Evolutionary conservation across 2,113 vertebrate species (phyloP), one percentile per base, ranked within the genome.

Genomic region (Oenanthe oenanthe): DNA sequence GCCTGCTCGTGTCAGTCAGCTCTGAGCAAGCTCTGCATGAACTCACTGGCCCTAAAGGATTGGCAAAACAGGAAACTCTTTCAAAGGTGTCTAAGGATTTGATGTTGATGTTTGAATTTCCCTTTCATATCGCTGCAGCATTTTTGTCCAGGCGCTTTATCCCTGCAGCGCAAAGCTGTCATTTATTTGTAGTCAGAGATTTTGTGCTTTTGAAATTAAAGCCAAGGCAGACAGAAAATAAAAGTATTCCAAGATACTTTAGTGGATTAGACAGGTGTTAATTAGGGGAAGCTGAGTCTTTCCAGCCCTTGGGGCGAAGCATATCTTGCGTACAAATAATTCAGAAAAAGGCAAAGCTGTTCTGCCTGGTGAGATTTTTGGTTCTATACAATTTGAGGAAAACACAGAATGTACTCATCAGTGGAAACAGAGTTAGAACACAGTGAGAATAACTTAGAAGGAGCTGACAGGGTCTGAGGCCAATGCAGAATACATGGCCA

Each of bases 51-150:
- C 56, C 47, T 83, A 66, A 92, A 83, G 63, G 47, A 66, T 7
- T 57, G 75, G 78, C 78, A 94, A 95, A 94, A 60, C 82, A 95
- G 95, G 93, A 97, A 96, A 84, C 90, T 51, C 87, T 92, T 96
- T 93, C 88, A 94, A 94, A 94, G 61, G 72, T 96, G 88, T 90
- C 88, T 94, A 67, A 96, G 89, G 88, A 88, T 75, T 96, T 88
- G 75, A 83, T 96, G 92, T 71, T 94, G 93, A 88, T 1, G 0
- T 88, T 76, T 92, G 81, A 94, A 83, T 94, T 96, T 95, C 93
- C 93, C 78, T 95, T 94, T 95, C 81, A 66, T 85, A 92, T 85
- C 7, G n/a, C 79, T 70, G 79, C 83, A 77, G 58, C 63, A 24
- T 83, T 95, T 94, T 83, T 80, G 75, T 74, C 68, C 43, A 45